These are phyloP conservation scores for Lepisosteus osseus DNA, from an alignment of 2,113 vertebrate species.

Conservation along the genomic window DNA sequence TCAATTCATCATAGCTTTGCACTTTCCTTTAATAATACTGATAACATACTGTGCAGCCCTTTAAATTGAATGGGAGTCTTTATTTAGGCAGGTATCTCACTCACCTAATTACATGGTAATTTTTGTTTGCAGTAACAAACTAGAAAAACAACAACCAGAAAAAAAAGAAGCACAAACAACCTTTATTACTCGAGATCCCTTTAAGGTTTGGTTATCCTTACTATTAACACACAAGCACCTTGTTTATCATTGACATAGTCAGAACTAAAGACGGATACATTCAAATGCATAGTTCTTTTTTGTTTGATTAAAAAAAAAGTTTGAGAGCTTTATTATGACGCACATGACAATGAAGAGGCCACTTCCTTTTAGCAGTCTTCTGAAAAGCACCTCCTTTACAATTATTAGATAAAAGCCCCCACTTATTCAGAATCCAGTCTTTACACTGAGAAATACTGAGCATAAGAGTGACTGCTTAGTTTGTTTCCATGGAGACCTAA, in stretches of 20 bases:
- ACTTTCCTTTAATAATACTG: no score
- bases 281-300: slow-evolving; percentile 46
- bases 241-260: not conserved
- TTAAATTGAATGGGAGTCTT: not conserved
- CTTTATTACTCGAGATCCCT: not conserved
- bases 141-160: no score
- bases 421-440: slow-evolving; percentile 69
- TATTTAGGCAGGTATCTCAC: no score
- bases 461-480: slow-evolving; percentile 73
- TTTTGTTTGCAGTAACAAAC: no score
- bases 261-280: not conserved
- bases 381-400: slow-evolving; percentile 64
- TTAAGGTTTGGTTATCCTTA: not conserved
- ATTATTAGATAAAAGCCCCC: slow-evolving; percentile 82
- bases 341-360: slow-evolving; percentile 48
- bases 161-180: no score
- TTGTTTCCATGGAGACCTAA: slow-evolving; percentile 88
- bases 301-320: slow-evolving; percentile 47
- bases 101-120: no score
- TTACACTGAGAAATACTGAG: slow-evolving; percentile 71
- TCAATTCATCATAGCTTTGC: no score
- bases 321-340: slow-evolving; percentile 54
- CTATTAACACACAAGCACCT: not conserved
- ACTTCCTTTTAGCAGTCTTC: slow-evolving; percentile 57
- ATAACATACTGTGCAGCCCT: not conserved